Evolutionary conservation across 2,113 vertebrate genomes (phyloP).

Genomic region (Sinocyclocheilus anshuiensis): DNA sequence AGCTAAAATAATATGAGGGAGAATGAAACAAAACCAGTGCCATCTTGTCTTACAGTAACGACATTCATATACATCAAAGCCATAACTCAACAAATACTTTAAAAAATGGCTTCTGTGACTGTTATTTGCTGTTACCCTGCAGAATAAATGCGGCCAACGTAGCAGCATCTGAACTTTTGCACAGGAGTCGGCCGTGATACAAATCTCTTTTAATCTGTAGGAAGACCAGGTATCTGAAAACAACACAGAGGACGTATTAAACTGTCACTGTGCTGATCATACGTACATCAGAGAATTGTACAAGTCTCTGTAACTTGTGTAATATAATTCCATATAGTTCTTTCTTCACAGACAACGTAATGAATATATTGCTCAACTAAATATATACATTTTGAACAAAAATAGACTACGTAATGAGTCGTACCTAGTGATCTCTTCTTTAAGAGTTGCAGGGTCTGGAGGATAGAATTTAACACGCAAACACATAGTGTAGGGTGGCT

Average conservation of each 20-base stretch:
- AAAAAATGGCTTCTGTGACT: neutral
- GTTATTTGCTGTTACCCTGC: constrained; percentile 81
- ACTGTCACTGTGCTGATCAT: neutral
- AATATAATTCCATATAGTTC: neutral
- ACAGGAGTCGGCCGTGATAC: constrained; percentile 93
- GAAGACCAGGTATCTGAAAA: constrained; percentile 90
- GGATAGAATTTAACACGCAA: constrained; percentile 98
- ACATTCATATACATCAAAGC: constrained; percentile 50
- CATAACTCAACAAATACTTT: neutral
- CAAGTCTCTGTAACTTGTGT: neutral
- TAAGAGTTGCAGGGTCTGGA: constrained; percentile 89
- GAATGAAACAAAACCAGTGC: neutral
- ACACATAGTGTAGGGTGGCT: constrained; percentile 97
- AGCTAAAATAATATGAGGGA: constrained; percentile 72
- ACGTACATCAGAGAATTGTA: neutral
- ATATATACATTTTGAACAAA: neutral
- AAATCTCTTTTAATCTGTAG: constrained; percentile 97
- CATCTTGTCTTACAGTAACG: neutral
- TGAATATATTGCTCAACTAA: neutral
- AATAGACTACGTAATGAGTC: neutral
- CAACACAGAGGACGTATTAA: neutral
- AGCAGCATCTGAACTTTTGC: constrained; percentile 93
- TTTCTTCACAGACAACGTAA: too few relatives aligned
- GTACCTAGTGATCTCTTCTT: constrained; percentile 97
- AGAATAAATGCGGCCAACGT: constrained; percentile 91